Base-by-base conservation (phyloP, 2,888 invertebrate genomes). In the Nudaria mundana region DNA sequence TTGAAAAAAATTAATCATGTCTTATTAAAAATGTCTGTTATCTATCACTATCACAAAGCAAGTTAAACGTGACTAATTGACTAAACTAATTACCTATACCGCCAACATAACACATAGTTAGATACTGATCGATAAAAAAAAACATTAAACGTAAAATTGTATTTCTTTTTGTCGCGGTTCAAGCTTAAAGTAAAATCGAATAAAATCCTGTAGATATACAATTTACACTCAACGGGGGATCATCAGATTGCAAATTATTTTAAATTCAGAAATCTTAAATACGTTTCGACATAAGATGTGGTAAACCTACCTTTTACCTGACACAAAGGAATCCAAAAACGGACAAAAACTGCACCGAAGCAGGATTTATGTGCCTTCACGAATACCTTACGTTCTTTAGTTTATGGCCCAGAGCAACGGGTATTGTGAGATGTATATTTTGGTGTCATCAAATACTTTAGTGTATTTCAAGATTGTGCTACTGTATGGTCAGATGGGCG, bases 281-380 rank as follows among this genome's bases (percentile, higher is more conserved):
- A n/a, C 44, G 57, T 60, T 61, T 30, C 42, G 14, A 12, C 3
- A 15, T n/a, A 30, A 30, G 37, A 40, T 34, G 18, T 62, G 66
- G 66, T 40, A 51, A 52, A 56, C 65, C 56, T 64, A 62, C 54
- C 57, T 58, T 69, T 58, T 76, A 78, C 78, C 78, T 77, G 78
- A 71, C 79, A 75, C 74, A 66, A 66, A 59, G 80, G 81, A 55
- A 82, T 81, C 63, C 74, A 61, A 81, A 80, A 79, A 77, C 49
- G 73, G 50, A 67, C 69, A 82, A 81, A 80, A 78, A 72, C 49
- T 46, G 52, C n/a, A 42, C 49, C 66, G 60, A 64, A 64, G 63
- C 43, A 56, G 63, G 70, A 79, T 80, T 79, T 77, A 78, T 77
- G 65, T 60, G 58, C 40, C 37, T 44, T 45, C 37, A 35, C 31